Base-by-base conservation (phyloP, 2,797 vertebrate species). In the Bradypodion ventrale region DNA sequence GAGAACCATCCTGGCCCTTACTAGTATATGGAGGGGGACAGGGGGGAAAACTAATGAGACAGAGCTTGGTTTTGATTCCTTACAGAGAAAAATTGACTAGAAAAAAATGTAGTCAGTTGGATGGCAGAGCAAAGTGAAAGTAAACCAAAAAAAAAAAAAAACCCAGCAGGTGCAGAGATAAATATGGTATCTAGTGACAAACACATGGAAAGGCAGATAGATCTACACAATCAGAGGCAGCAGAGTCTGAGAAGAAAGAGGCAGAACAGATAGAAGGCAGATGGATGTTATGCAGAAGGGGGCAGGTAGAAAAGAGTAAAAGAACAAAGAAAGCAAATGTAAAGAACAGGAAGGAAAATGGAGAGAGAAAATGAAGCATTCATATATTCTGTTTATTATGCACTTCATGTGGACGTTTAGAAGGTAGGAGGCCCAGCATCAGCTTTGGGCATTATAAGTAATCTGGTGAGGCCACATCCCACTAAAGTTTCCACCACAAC, bases 231-330 rank as follows among this genome's bases (percentile, higher is more conserved):
- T 35, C 37, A 32, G 2, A 15, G 32, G 63, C 66, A 56, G 52
- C 42, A 68, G 62, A 32, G 63, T 56, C 32, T 65, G 44, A 52
- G 66, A 56, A 35, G 40, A n/a, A 66, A n/a, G 68, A 80, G 32
- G 65, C 63, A 75, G 80, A 72, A 21, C 40, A 83, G 63, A 63
- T 79, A 79, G 49, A 56, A 87, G 46, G 74, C 63, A 87, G 73
- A 65, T 82, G 82, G 78, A 46, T 8, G 46, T 65, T 59, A 66
- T 16, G 32, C 12, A 15, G n/a, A 32, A 82, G 44, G 37, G 25
- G 37, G 59, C 15, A 68, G 40, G 74, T 73, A 78, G 46, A n/a
- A 65, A 62, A 52, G 23, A 49, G 40, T 19, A n/a, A 44, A 19
- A 59, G 8, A 66, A 25, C 59, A 68, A 76, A 15, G 15, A 12